These are phyloP conservation scores for Acrossocheilus fasciatus DNA, from an alignment of 2,797 vertebrate species.

Conservation along the genomic window DNA sequence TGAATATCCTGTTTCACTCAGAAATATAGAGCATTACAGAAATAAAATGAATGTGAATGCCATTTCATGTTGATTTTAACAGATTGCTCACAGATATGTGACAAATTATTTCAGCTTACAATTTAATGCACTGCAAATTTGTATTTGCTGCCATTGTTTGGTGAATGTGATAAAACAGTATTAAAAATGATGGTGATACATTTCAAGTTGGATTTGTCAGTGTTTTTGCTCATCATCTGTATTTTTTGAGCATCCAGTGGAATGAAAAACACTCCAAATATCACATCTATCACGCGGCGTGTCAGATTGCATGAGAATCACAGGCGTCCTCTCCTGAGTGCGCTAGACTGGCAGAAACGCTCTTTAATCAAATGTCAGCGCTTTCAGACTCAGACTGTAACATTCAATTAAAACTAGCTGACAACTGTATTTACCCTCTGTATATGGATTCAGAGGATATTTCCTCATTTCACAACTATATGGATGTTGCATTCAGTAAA, in stretches of 20 bases:
- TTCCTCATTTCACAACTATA: conserved; percentile 57
- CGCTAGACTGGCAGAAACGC: conserved; percentile 76
- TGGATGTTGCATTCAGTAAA: conserved; percentile 52
- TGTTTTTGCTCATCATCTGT: conserved; percentile 29
- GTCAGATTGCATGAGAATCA: conserved; percentile 65
- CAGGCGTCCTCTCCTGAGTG: conserved; percentile 60
- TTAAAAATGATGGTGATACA: background rate
- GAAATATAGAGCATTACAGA: background rate
- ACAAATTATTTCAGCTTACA: background rate
- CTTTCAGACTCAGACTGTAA: conserved; percentile 72
- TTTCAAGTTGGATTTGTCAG: background rate
- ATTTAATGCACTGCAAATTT: conserved; percentile 13
- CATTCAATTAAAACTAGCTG: conserved; percentile 66
- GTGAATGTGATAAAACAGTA: conserved; percentile 24
- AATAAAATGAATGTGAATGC: background rate
- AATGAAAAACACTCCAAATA: conserved; percentile 62
- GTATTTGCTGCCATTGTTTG: background rate
- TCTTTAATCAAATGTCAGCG: conserved; percentile 83
- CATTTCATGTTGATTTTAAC: background rate
- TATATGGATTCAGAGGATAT: conserved; percentile 7
- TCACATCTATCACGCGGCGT: conserved; percentile 63
- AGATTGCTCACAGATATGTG: background rate
- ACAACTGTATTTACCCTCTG: conserved; percentile 30
- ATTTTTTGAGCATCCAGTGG: conserved; percentile 55
- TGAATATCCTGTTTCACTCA: background rate